Evolutionary conservation across 2,797 vertebrate species (phyloP).

Genomic region (Garrulus glandarius): DNA sequence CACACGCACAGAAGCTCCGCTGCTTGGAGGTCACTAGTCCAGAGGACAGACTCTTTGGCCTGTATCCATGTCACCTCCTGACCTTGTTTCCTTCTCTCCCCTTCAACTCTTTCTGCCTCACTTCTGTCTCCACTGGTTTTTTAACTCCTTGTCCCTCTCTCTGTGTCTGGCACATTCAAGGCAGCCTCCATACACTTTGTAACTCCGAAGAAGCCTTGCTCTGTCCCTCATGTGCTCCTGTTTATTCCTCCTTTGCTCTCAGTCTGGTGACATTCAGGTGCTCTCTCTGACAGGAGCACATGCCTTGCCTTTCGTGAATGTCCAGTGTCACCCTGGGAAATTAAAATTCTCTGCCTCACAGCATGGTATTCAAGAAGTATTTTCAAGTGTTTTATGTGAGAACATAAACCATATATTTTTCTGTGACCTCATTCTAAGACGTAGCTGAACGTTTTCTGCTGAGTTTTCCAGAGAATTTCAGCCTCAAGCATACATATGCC

Average conservation of each 20-base stretch:
- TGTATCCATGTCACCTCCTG: neutral
- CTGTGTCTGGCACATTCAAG: neutral
- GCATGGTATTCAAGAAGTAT: neutral
- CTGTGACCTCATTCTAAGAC: slow-evolving; percentile 58
- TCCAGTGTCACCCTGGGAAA: neutral
- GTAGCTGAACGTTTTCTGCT: slow-evolving; percentile 35
- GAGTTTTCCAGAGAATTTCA: slow-evolving; percentile 61
- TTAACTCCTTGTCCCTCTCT: neutral
- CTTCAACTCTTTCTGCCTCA: neutral
- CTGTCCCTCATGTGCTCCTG: fast-evolving
- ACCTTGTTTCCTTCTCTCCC: neutral
- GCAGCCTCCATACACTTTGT: neutral
- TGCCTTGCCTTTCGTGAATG: neutral
- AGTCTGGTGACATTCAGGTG: neutral
- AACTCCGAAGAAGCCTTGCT: neutral
- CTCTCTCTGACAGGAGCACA: neutral
- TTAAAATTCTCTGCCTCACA: slow-evolving; percentile 29
- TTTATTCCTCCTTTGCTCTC: neutral
- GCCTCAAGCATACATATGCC: slow-evolving; percentile 47
- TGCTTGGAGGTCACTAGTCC: neutral
- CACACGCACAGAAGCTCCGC: neutral
- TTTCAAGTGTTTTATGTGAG: slow-evolving; percentile 43
- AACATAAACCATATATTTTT: slow-evolving; percentile 39
- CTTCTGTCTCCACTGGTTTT: neutral
- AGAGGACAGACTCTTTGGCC: neutral